Evolutionary conservation across 2,888 invertebrate species (phyloP).

Genomic region (Mesorhabditis sp.): DNA sequence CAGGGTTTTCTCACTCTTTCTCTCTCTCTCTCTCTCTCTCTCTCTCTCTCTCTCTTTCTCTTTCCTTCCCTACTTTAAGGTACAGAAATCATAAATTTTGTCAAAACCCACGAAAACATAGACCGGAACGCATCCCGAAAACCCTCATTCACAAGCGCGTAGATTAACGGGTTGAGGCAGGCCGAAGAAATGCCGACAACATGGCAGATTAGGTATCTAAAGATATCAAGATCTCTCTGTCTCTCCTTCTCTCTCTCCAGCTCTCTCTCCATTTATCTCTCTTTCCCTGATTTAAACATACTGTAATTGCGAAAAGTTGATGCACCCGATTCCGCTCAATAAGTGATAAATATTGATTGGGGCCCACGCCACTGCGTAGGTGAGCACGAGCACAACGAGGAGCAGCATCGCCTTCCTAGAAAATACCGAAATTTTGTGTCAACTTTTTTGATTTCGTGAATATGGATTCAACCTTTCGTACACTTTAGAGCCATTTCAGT

Average conservation of each 20-base stretch:
- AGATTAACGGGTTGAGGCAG: conserved; percentile 83
- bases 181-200: conserved; percentile 81
- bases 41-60: too few relatives aligned
- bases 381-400: conserved; percentile 77
- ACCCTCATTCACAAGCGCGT: conserved; percentile 89
- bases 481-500: too few relatives aligned
- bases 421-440: not conserved
- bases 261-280: too few relatives aligned
- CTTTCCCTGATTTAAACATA: conserved; percentile 14
- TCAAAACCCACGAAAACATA: conserved; percentile 18
- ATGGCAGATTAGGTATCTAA: conserved; percentile 65
- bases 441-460: too few relatives aligned
- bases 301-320: conserved; percentile 53
- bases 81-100: too few relatives aligned
- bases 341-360: conserved; percentile 80
- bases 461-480: too few relatives aligned
- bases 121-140: conserved; percentile 63
- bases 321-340: conserved; percentile 44
- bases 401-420: conserved; percentile 74
- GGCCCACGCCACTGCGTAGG: conserved; percentile 84
- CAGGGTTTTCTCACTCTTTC: too few relatives aligned
- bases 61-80: too few relatives aligned
- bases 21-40: too few relatives aligned
- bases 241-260: too few relatives aligned
- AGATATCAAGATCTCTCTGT: conserved; percentile 8